Conservation (phyloP, 2,888 invertebrate species). For the Tipula lateralis region DNA sequence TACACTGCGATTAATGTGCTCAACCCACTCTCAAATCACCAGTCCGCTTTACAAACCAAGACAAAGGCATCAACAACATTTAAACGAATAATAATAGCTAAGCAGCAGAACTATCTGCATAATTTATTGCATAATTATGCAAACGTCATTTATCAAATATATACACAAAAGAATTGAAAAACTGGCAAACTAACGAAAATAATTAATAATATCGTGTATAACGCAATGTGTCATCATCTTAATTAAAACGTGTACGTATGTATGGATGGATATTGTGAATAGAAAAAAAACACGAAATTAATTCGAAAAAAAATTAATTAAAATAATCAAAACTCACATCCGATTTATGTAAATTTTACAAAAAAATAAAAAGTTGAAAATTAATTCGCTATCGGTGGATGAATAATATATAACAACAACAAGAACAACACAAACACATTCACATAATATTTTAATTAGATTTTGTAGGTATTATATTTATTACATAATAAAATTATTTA, state of each 20-base stretch:
- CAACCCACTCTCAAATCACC: background rate
- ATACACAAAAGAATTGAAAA: background rate
- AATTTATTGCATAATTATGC: background rate
- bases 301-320: background rate
- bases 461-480: background rate
- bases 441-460: background rate
- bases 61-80: background rate
- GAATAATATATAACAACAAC: background rate
- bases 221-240: conserved; percentile 3
- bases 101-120: background rate
- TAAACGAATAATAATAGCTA: background rate
- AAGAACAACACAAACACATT: background rate
- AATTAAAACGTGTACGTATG: background rate
- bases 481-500: background rate
- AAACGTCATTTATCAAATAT: background rate
- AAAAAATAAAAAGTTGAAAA: background rate
- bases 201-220: background rate
- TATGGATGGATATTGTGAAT: too few species aligned
- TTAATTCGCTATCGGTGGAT: background rate
- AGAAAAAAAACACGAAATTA: background rate
- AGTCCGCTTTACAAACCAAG: background rate
- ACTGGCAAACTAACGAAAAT: background rate
- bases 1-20: background rate
- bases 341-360: conserved; percentile 4
- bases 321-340: conserved; percentile 24